Conservation (phyloP, 2,888 invertebrate genomes). For the Noctuana brunneofusca region DNA sequence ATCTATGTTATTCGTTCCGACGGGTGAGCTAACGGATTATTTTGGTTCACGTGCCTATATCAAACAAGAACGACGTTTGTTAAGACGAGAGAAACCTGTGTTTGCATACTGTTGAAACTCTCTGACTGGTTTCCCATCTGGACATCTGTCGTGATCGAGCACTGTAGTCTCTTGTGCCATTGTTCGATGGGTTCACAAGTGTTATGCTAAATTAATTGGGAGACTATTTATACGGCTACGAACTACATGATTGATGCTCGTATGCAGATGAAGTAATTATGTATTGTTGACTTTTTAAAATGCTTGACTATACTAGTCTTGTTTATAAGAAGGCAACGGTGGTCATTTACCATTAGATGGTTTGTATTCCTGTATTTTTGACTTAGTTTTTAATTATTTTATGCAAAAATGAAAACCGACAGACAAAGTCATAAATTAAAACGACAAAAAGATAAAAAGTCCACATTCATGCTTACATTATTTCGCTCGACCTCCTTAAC, state of each 20-base stretch:
- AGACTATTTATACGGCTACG: background rate
- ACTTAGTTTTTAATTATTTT: too few species aligned
- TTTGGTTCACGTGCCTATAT: constrained; percentile 33
- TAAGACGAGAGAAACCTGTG: constrained; percentile 38
- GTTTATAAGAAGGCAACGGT: too few species aligned
- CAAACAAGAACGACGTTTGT: constrained; percentile 37
- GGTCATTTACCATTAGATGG: too few species aligned
- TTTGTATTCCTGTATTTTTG: too few species aligned
- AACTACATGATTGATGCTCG: background rate
- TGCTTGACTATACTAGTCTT: too few species aligned
- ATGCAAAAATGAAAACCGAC: too few species aligned
- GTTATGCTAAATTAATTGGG: constrained; percentile 10
- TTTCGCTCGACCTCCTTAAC: constrained; percentile 24
- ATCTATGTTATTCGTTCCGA: constrained; percentile 22
- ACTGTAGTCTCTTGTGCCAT: constrained; percentile 13
- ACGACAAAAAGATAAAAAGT: background rate
- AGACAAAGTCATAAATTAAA: too few species aligned
- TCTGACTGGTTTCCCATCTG: constrained; percentile 25
- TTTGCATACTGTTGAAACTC: constrained; percentile 27
- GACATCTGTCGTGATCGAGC: constrained; percentile 23
- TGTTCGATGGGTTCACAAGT: constrained; percentile 21
- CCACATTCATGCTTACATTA: constrained; percentile 9
- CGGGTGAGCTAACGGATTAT: constrained; percentile 31
- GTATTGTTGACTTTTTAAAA: background rate
- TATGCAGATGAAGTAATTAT: background rate